These are phyloP conservation scores for Pseudolycoriella hygida DNA, from an alignment of 2,888 invertebrate species.

Conservation along the genomic window DNA sequence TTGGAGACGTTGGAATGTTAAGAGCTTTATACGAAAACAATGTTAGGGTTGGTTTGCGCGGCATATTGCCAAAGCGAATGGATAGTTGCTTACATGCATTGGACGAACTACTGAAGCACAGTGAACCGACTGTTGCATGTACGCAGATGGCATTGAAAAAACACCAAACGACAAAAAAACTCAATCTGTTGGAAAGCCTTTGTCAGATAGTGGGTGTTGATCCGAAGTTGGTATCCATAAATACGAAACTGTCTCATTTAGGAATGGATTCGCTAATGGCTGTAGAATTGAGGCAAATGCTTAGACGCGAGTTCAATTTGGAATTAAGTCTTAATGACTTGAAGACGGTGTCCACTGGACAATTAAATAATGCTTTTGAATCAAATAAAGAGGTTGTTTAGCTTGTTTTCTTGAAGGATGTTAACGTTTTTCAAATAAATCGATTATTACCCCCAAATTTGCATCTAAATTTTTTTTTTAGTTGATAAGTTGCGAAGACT, in stretches of 20 bases:
- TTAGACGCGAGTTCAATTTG: constrained; percentile 78
- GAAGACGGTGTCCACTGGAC: too few relatives aligned
- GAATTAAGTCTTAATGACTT: constrained; percentile 33
- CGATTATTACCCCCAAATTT: too few relatives aligned
- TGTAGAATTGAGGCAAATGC: constrained; percentile 83
- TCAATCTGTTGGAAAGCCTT: constrained; percentile 54
- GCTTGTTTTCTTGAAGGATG: too few relatives aligned
- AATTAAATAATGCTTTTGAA: too few relatives aligned
- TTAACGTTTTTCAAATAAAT: too few relatives aligned
- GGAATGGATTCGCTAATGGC: constrained; percentile 97
- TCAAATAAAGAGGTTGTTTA: too few relatives aligned
- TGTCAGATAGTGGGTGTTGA: constrained; percentile 51
- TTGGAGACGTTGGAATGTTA: constrained; percentile 74
- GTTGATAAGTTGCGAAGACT: too few relatives aligned
- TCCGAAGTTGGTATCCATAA: constrained; percentile 47
- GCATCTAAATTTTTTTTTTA: too few relatives aligned
- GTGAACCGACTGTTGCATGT: constrained; percentile 52
- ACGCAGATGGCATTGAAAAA: constrained; percentile 79
- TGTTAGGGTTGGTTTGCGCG: constrained; percentile 49
- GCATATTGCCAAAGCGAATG: constrained; percentile 73
- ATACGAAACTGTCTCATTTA: constrained; percentile 66
- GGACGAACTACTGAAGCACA: constrained; percentile 53
- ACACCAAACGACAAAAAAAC: constrained; percentile 38
- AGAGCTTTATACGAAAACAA: constrained; percentile 56
- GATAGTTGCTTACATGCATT: constrained; percentile 61